A percentile compares a stretch with the other conserved stretches of the same genome.
These are phyloP conservation scores for Panthera tigris DNA, from an alignment of 2,113 vertebrate species.

Conservation along the genomic window DNA sequence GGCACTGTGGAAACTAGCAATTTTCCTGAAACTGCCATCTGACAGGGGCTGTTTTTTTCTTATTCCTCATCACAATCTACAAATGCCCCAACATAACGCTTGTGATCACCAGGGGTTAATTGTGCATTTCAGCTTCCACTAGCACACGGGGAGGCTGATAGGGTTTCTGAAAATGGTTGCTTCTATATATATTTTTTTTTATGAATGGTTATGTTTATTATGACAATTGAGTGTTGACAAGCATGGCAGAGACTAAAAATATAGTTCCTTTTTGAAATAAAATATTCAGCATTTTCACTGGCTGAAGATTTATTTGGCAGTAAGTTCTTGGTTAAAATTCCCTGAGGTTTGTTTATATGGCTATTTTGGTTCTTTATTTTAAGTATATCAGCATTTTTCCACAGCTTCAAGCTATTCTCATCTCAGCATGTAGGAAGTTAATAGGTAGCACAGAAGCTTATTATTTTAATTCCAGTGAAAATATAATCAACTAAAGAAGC, in stretches of 20 bases:
- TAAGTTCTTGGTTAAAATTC: constrained; percentile 71
- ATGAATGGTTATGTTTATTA: constrained; percentile 75
- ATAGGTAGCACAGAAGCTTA: constrained; percentile 70
- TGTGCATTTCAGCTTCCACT: not conserved
- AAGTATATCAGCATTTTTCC: constrained; percentile 74
- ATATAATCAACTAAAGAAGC: constrained; percentile 34
- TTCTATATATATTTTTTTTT: not conserved
- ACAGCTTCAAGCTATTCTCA: constrained; percentile 66
- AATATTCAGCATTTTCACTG: constrained; percentile 82
- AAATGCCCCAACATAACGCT: not conserved
- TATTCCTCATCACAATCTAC: not conserved
- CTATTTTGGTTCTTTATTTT: constrained; percentile 78
- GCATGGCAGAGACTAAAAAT: constrained; percentile 75
- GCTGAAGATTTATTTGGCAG: constrained; percentile 76
- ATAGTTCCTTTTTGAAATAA: constrained; percentile 77
- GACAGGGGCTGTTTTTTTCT: not conserved
- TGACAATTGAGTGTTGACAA: constrained; percentile 64
- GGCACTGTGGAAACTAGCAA: not conserved
- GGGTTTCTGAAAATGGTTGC: not conserved
- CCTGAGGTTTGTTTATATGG: constrained; percentile 81
- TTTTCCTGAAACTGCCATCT: not conserved
- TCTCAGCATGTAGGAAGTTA: constrained; percentile 77
- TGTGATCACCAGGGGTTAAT: not conserved
- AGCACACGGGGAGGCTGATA: not conserved
- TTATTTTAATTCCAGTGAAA: constrained; percentile 70